Percentiles rank a stretch among this genome's conserved stretches.
Conservation (phyloP, 2,113 vertebrate genomes). For the Gymnobelideus leadbeateri region DNA sequence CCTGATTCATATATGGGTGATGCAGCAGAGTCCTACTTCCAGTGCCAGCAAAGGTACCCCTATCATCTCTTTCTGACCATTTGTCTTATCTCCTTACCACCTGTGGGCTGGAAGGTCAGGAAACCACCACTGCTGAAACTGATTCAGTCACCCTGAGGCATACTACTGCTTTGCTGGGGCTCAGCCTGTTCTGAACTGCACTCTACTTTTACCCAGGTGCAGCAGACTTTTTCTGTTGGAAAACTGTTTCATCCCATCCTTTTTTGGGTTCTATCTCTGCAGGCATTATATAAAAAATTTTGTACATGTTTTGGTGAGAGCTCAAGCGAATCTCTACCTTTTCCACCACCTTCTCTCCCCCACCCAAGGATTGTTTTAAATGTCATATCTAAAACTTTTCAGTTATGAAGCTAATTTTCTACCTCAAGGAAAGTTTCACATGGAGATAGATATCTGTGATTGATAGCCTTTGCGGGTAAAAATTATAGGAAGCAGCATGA, state of each 20-base stretch:
- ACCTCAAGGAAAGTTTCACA: neutral
- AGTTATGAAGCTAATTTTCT: neutral
- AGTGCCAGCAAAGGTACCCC: no score
- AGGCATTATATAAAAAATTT: neutral
- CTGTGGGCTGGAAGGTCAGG: no score
- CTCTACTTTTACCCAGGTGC: neutral
- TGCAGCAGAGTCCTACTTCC: no score
- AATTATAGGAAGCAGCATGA: neutral
- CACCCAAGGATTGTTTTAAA: neutral
- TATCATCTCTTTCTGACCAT: no score
- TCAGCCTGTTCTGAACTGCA: neutral
- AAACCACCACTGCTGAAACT: no score
- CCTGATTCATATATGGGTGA: no score
- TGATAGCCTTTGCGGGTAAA: neutral
- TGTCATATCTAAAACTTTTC: neutral
- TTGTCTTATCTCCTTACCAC: no score
- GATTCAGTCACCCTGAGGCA: no score
- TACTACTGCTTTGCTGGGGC: no score
- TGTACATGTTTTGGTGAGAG: neutral
- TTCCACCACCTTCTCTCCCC: no score
- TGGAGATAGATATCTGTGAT: neutral
- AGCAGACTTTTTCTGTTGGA: neutral
- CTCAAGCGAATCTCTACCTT: neutral
- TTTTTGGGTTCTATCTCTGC: neutral
- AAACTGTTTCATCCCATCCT: neutral